These are phyloP conservation scores for Mycalesis mineus DNA, from an alignment of 2,888 invertebrate species.

Conservation along the genomic window DNA sequence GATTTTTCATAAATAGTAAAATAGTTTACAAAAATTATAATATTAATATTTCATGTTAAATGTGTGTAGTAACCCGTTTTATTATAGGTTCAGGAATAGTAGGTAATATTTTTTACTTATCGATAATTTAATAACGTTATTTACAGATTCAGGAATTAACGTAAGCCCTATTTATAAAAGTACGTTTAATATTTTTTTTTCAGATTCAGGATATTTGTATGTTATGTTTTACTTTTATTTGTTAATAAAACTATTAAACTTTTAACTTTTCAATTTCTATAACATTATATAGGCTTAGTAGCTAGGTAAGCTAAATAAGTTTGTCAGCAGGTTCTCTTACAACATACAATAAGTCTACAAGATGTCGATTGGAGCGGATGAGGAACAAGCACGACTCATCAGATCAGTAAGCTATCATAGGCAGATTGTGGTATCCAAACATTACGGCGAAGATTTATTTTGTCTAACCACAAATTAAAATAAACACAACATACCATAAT, in stretches of 20 bases:
- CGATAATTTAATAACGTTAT: not conserved
- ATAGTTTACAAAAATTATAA: too few species aligned
- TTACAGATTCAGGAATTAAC: not conserved
- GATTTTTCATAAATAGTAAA: too few species aligned
- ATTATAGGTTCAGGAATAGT: not conserved
- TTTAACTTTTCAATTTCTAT: too few species aligned
- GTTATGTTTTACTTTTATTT: not conserved
- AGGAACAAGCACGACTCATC: too few species aligned
- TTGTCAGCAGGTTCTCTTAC: not conserved
- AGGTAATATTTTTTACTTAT: not conserved
- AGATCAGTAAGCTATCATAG: too few species aligned
- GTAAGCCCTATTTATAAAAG: not conserved
- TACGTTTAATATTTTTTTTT: not conserved
- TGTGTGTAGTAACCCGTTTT: not conserved
- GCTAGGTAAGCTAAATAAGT: not conserved
- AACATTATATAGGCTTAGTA: too few species aligned
- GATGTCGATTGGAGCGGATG: too few species aligned
- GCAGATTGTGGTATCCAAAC: too few species aligned
- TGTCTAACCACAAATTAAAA: too few species aligned
- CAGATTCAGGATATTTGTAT: not conserved
- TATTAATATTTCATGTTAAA: too few species aligned
- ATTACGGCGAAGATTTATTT: too few species aligned
- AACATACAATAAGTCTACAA: not conserved
- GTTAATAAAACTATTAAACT: not conserved
- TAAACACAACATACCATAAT: too few species aligned